Conservation (phyloP, 2,797 vertebrate genomes). For the Rhinogobio ventralis region DNA sequence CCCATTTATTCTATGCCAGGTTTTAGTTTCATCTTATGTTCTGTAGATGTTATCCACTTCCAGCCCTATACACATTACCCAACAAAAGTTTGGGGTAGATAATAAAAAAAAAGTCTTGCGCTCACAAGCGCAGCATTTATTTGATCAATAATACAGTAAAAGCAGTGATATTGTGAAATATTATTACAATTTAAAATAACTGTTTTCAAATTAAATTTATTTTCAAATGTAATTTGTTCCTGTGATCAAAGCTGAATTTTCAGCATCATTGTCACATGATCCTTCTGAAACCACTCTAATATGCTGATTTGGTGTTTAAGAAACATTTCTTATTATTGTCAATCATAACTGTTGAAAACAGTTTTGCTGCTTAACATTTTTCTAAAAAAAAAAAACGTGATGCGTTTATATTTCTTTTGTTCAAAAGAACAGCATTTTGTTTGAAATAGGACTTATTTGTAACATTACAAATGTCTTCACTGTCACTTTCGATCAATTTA, state of each 20-base stretch:
- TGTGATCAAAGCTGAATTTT: neutral
- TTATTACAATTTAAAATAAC: neutral
- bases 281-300: neutral
- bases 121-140: neutral
- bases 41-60: too few relatives aligned
- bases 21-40: neutral
- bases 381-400: too few relatives aligned
- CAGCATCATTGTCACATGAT: neutral
- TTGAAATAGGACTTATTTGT: neutral
- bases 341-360: neutral
- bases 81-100: too few relatives aligned
- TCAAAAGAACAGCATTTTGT: neutral
- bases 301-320: neutral
- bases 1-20: neutral
- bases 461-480: neutral
- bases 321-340: neutral
- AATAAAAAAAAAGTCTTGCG: neutral
- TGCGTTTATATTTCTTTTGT: neutral
- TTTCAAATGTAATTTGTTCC: too few relatives aligned
- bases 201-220: too few relatives aligned
- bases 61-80: neutral
- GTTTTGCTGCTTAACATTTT: neutral
- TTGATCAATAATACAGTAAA: neutral
- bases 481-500: neutral
- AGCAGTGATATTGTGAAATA: neutral